Conservation (phyloP, 1,140 invertebrate genomes). For the Tetraneura akinire region DNA sequence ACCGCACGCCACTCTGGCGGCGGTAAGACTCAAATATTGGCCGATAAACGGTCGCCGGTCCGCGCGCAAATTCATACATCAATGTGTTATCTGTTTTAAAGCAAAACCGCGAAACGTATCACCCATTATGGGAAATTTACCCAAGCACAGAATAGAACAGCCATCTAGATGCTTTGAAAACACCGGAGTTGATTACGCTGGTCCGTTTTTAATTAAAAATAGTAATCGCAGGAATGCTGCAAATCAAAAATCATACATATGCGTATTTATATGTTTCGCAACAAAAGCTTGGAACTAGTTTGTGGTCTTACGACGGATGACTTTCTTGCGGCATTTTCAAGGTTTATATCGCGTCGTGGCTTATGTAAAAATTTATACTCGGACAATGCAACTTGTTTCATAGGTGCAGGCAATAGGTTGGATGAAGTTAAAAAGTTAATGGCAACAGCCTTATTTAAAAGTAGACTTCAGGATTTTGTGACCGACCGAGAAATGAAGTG, state of each 20-base stretch:
- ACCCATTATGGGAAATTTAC: conserved; percentile 27
- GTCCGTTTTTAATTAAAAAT: not conserved
- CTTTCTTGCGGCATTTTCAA: not conserved
- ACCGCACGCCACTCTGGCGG: not conserved
- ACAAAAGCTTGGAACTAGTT: conserved; percentile 57
- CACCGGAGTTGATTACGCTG: conserved; percentile 26
- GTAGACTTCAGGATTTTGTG: too few species aligned
- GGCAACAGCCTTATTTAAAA: too few species aligned
- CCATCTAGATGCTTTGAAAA: conserved; percentile 25
- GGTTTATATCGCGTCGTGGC: too few species aligned
- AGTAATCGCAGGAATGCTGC: not conserved
- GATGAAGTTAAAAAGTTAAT: too few species aligned
- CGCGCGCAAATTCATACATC: not conserved
- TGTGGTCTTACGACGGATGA: conserved; percentile 54
- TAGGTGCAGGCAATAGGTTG: too few species aligned
- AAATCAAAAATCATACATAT: conserved; percentile 55
- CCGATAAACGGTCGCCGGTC: not conserved
- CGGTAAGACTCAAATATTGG: conserved; percentile 36
- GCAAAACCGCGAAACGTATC: not conserved
- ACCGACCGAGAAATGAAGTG: not conserved
- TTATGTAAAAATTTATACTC: too few species aligned
- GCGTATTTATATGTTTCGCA: conserved; percentile 56
- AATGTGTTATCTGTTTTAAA: conserved; percentile 43
- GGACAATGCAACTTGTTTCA: too few species aligned
- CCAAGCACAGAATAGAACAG: not conserved